These are phyloP conservation scores for Albula goreensis DNA, from an alignment of 2,113 vertebrate species.

Conservation along the genomic window DNA sequence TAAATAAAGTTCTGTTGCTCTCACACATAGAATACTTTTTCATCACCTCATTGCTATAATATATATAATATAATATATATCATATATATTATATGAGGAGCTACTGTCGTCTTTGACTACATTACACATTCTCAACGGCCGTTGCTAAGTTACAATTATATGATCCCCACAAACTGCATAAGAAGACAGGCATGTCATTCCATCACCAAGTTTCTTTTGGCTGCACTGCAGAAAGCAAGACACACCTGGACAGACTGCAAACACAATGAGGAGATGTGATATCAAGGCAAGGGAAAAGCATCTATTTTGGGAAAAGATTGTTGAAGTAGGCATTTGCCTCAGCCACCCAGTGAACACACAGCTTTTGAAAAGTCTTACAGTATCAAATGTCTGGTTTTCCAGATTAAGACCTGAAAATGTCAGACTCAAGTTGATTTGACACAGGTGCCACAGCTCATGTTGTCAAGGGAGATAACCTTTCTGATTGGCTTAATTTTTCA, in stretches of 20 bases:
- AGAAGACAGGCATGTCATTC: neutral
- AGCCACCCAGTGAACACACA: neutral
- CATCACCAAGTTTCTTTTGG: neutral
- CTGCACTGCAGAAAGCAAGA: neutral
- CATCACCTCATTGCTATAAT: neutral
- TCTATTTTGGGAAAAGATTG: neutral
- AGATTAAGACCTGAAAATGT: neutral
- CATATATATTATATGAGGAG: neutral
- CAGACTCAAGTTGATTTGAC: neutral
- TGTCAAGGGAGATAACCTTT: neutral
- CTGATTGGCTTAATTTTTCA: neutral
- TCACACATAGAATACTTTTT: neutral
- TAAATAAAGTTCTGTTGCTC: neutral
- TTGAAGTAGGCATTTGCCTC: neutral
- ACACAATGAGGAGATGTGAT: neutral
- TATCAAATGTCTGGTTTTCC: neutral
- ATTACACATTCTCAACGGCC: neutral
- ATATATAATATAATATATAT: neutral
- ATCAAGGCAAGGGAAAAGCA: neutral
- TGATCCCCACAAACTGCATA: neutral
- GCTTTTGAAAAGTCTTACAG: neutral
- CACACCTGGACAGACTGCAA: neutral
- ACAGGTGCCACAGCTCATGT: neutral
- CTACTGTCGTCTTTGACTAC: neutral
- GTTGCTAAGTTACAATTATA: constrained; percentile 8